Evolutionary conservation across 2,888 invertebrate species (phyloP).

Genomic region (Calameuta pallipes): DNA sequence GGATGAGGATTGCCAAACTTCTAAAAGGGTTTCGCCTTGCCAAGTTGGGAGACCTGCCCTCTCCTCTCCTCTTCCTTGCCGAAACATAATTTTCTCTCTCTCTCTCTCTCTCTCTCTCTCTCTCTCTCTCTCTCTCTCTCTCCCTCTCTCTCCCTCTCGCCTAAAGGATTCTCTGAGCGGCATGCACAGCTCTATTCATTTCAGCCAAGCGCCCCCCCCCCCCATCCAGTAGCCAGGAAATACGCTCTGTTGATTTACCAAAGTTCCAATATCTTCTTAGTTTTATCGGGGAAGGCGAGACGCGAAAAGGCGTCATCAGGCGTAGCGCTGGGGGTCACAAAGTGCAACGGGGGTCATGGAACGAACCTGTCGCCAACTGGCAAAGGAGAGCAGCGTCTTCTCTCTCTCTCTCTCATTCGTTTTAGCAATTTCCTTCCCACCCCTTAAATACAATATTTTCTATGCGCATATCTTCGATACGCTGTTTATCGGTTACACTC

Average conservation of each 20-base stretch:
- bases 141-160: not conserved
- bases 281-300: not conserved
- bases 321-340: too few relatives aligned
- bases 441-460: too few relatives aligned
- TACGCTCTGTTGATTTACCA: slow-evolving; percentile 1
- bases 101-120: slow-evolving; percentile 2
- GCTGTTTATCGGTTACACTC: too few relatives aligned
- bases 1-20: slow-evolving; percentile 25
- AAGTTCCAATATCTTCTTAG: slow-evolving; percentile 1
- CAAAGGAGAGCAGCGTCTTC: too few relatives aligned
- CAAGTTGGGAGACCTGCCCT: slow-evolving; percentile 31
- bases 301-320: not conserved
- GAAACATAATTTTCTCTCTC: not conserved
- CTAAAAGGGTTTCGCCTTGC: slow-evolving; percentile 42
- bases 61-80: slow-evolving; percentile 14
- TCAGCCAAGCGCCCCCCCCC: too few relatives aligned
- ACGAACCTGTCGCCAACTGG: too few relatives aligned
- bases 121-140: slow-evolving; percentile 1
- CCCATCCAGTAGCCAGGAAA: not conserved
- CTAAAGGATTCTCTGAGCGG: too few relatives aligned
- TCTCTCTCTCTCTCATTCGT: too few relatives aligned
- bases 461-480: too few relatives aligned
- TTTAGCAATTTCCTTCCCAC: too few relatives aligned
- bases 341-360: too few relatives aligned
- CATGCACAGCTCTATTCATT: too few relatives aligned